Evolutionary conservation across 1,140 invertebrate genomes (phyloP), one percentile per base, ranked within the genome.

Genomic region (Brachionus angularis): DNA sequence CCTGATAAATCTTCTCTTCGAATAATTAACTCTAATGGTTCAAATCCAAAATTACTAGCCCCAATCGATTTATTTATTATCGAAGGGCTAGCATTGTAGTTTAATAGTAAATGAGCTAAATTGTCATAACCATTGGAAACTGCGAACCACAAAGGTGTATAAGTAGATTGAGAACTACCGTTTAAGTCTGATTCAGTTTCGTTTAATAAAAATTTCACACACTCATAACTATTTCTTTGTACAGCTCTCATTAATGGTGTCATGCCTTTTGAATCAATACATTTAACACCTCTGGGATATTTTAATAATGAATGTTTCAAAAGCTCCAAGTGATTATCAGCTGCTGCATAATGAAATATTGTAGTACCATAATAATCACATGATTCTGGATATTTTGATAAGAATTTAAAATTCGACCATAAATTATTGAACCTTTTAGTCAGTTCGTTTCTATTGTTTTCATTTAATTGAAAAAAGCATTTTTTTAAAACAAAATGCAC

Each of bases 231-330:
- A 16, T 67, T 67, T 46, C 62, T 0, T 25, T 67, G 62, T 18
- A 67, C 62, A 3, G 62, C 62, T 34, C 62, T 42, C 62, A 67
- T 67, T 34, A 67, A 29, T 29, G 62, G 62, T 8, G 62, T 67
- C 62, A 67, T 67, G n/a, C 62, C 62, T 67, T 67, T 67, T 31
- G 62, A 46, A 23, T 67, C 62, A 23, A 67, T 33, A 34, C 42
- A 50, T 47, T 12, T 5, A 1, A 67, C 42, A 18, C 62, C 62
- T 3, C 47, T 2, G 3, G 62, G 42, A 34, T 67, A 67, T 50
- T 47, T 67, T 46, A n/a, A n/a, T 1, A 67, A n/a, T 25, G 42
- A 67, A 36, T 67, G 33, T 31, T 33, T 50, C 8, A 67, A 29
- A 31, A 67, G 42, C 5, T 67, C 10, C 14, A 23, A 50, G 14